Evolutionary conservation across 2,888 invertebrate genomes (phyloP), one percentile per base, ranked within the genome.

Genomic region (Arrhopalites spinosus): DNA sequence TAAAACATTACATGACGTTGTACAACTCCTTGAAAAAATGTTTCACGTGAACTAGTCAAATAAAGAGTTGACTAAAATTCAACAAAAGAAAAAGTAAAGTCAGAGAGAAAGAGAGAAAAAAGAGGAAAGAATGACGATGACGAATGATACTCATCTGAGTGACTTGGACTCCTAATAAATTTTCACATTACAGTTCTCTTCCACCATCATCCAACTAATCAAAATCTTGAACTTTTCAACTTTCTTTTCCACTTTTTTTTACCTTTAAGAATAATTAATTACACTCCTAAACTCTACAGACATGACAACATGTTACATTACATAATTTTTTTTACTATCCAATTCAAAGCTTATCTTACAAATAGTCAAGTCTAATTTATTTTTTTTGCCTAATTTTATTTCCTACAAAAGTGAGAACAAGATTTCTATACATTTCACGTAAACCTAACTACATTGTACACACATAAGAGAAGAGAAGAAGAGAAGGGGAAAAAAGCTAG

Each of bases 41-140:
- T n/a, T n/a, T n/a, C n/a, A n/a, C n/a, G n/a, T 64, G 68, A 71
- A 69, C 74, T 71, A 64, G 74, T 74, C 73, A 36, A 36, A 36
- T 27, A 63, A 59, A 30, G 27, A n/a, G n/a, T n/a, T n/a, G n/a
- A n/a, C n/a, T 8, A n/a, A 30, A 30, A 64, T n/a, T 20, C 20
- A 56, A 15, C 15, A 25, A 27, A 27, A 63, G 63, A 63, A 25
- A 63, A 25, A 8, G 59, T 11, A 59, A 59, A n/a, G n/a, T n/a
- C n/a, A n/a, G n/a, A n/a, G n/a, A n/a, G n/a, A n/a, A n/a, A n/a
- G n/a, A n/a, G n/a, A n/a, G n/a, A n/a, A n/a, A n/a, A n/a, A n/a
- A n/a, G n/a, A n/a, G n/a, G n/a, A n/a, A n/a, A n/a, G n/a, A 25
- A 25, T 69, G 29, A 69, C 45, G 53, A 69, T 69, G 50, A 69